These are phyloP conservation scores for Lasioglossum zephyrum DNA, from an alignment of 2,888 invertebrate species.

Conservation along the genomic window DNA sequence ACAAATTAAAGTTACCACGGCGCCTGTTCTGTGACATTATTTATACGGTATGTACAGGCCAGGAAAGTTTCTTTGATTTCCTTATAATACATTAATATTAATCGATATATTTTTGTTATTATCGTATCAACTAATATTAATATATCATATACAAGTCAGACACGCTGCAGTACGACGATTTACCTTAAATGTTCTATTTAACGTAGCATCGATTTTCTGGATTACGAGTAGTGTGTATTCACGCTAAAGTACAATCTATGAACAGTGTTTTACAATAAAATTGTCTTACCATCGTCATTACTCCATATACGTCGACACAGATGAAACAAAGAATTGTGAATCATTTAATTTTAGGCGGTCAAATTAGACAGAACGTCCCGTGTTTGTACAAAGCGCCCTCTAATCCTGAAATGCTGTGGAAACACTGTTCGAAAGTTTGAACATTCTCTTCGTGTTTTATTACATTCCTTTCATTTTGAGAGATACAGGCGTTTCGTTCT, in stretches of 20 bases:
- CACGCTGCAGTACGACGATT: slow-evolving; percentile 2
- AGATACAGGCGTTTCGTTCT: background rate
- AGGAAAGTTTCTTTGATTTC: slow-evolving; percentile 36
- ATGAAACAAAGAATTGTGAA: slow-evolving; percentile 1
- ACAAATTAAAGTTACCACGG: slow-evolving; percentile 60
- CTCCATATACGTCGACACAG: slow-evolving; percentile 18
- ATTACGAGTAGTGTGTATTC: slow-evolving; percentile 19
- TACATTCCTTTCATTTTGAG: background rate
- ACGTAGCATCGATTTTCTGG: slow-evolving; percentile 14
- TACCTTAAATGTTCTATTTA: slow-evolving; percentile 14
- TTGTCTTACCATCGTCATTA: slow-evolving; percentile 13
- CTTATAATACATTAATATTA: background rate
- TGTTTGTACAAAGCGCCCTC: background rate
- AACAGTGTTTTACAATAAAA: slow-evolving; percentile 28
- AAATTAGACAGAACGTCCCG: background rate
- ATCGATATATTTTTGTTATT: background rate
- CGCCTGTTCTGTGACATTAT: slow-evolving; percentile 55
- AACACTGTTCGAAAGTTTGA: slow-evolving; percentile 14
- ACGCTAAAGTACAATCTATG: slow-evolving; percentile 1
- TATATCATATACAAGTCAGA: slow-evolving; percentile 18
- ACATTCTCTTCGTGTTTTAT: background rate
- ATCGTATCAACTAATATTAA: background rate
- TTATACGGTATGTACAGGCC: slow-evolving; percentile 73
- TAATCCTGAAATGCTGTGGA: background rate
- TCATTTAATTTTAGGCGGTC: background rate